Evolutionary conservation across 2,113 vertebrate species (phyloP), one percentile per base, ranked within the genome.

Genomic region (Labrus mixtus): DNA sequence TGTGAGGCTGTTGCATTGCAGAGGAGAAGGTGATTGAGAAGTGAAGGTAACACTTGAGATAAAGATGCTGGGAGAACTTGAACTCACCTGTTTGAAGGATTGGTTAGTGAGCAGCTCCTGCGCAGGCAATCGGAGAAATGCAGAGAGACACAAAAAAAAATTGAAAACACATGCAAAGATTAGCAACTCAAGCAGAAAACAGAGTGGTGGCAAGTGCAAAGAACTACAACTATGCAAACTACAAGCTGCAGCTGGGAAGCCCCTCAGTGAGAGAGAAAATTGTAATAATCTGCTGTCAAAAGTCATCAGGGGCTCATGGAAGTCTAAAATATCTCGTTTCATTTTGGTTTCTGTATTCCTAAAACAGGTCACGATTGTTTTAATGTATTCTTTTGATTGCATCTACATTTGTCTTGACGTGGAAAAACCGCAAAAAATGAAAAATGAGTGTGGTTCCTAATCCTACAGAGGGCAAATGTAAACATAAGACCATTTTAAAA

Each of bases 101-200:
- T 95, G 94, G 94, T 98, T 98, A 97, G 96, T 97, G 95, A 98
- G 94, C 95, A 97, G 95, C 91, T 98, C 97, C 97, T 98, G 95
- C 89, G 90, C 92, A 95, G 96, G 88, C 90, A 95, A 90, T 90
- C 90, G 43, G 90, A 95, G 95, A 84, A 84, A 81, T 61, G 91
- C 92, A 94, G 94, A 59, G 91, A 91, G 73, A 91, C 55, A 86
- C 89, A 95, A 93, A 95, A 93, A 95, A 96, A 93, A 95, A 96
- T 96, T 92, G 95, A 94, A 85, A 96, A 97, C 92, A 96, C 94
- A 92, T 90, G 95, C 81, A 85, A 90, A 92, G 88, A 89, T 93
- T 90, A 94, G 89, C 76, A 87, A 39, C 79, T 89, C 68, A 92
- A 90, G 93, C 87, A 88, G 88, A 82, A 76, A 82, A 73, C 50